These are phyloP conservation scores for Arnoldichthys spilopterus DNA, from an alignment of 2,797 vertebrate genomes.

Conservation along the genomic window DNA sequence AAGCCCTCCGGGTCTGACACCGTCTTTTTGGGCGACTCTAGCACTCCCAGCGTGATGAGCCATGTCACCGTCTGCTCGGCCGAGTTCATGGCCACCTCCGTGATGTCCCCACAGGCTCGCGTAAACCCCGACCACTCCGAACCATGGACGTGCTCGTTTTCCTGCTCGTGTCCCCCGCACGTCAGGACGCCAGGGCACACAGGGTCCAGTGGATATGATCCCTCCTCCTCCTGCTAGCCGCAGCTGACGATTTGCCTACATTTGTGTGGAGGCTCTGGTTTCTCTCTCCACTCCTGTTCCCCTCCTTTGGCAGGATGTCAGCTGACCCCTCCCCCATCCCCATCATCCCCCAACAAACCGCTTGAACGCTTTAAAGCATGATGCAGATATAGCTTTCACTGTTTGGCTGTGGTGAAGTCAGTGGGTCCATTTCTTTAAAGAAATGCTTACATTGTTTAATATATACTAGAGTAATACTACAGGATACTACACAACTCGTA, in stretches of 20 bases:
- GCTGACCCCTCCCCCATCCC: constrained; percentile 58
- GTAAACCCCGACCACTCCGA: constrained; percentile 14
- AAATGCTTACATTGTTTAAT: too few species aligned
- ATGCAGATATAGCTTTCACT: too few species aligned
- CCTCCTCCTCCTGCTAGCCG: constrained; percentile 68
- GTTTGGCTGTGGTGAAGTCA: too few species aligned
- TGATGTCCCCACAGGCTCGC: neutral
- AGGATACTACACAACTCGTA: too few species aligned
- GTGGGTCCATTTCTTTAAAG: too few species aligned
- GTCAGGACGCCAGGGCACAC: constrained; percentile 65
- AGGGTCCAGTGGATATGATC: constrained; percentile 64
- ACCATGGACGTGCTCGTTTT: neutral
- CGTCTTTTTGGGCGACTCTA: constrained; percentile 95
- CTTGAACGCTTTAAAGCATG: too few species aligned
- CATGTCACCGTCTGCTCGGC: constrained; percentile 96
- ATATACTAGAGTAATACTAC: too few species aligned
- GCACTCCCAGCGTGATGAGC: constrained; percentile 93
- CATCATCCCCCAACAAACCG: too few species aligned
- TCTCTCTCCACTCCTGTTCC: constrained; percentile 64
- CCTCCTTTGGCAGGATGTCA: constrained; percentile 82
- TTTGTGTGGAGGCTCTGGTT: constrained; percentile 79
- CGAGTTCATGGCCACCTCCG: constrained; percentile 80
- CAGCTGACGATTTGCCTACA: constrained; percentile 81
- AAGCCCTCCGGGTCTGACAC: constrained; percentile 93
- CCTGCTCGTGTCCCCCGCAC: constrained; percentile 11